A percentile compares a stretch with the other conserved stretches of the same genome.
Evolutionary conservation across 2,797 vertebrate species (phyloP).

Genomic region (Thamnophis elegans): DNA sequence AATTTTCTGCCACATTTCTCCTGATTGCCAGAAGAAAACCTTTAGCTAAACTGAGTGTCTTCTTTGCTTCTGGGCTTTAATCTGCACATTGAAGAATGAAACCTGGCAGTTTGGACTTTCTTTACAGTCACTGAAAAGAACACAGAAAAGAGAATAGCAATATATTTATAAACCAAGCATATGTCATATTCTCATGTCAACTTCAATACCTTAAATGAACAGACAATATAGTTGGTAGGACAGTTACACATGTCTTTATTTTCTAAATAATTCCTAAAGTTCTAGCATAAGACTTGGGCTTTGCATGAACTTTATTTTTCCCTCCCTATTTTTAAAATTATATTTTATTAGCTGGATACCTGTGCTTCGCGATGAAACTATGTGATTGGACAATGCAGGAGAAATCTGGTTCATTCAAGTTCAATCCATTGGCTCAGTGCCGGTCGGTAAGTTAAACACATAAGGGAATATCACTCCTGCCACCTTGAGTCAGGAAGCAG

Average conservation of each 20-base stretch:
- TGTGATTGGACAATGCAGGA: too few species aligned
- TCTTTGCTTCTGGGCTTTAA: slow-evolving; percentile 45
- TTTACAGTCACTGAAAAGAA: not conserved
- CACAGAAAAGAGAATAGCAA: slow-evolving; percentile 26
- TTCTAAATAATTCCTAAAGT: not conserved
- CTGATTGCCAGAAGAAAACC: slow-evolving; percentile 38
- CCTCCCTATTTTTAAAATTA: not conserved
- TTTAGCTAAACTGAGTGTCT: slow-evolving; percentile 24
- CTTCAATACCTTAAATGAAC: slow-evolving; percentile 36
- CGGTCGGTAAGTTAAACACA: too few species aligned
- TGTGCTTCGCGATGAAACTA: too few species aligned
- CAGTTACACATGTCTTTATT: fast-evolving
- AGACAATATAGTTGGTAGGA: slow-evolving; percentile 25
- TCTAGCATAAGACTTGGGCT: not conserved
- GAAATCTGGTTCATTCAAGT: too few species aligned
- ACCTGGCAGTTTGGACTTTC: slow-evolving; percentile 14
- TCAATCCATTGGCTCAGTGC: too few species aligned
- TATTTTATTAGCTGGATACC: too few species aligned
- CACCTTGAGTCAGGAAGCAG: too few species aligned
- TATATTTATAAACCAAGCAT: slow-evolving; percentile 30
- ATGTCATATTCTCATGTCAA: slow-evolving; percentile 12
- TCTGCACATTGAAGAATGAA: slow-evolving; percentile 41
- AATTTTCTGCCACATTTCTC: slow-evolving; percentile 31
- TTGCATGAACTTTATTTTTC: slow-evolving; percentile 1
- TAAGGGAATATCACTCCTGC: too few species aligned